Percentiles rank a stretch among this genome's conserved stretches.
These are phyloP conservation scores for Sparidentex hasta DNA, from an alignment of 2,797 vertebrate genomes.

Conservation along the genomic window DNA sequence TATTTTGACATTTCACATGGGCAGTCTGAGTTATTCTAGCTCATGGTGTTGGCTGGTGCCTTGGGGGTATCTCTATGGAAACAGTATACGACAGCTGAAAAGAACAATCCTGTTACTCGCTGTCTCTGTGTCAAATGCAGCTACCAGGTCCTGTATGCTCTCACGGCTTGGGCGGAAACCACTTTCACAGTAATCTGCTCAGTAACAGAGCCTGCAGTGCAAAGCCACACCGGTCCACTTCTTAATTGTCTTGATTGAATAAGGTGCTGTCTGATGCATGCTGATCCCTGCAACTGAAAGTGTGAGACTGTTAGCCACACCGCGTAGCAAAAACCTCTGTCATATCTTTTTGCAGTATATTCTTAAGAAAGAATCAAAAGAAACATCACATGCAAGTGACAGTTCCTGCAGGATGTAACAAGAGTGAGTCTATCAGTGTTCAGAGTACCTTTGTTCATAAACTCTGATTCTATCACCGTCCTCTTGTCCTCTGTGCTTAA, in stretches of 20 bases:
- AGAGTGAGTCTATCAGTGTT: not conserved
- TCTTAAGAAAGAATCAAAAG: slow-evolving; percentile 8
- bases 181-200: slow-evolving; percentile 67
- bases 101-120: slow-evolving; percentile 53
- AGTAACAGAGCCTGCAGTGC: slow-evolving; percentile 43
- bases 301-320: slow-evolving; percentile 35
- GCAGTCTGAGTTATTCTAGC: slow-evolving; percentile 31
- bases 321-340: not conserved
- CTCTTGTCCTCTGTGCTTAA: not conserved
- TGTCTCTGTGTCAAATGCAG: slow-evolving; percentile 44
- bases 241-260: slow-evolving; percentile 75
- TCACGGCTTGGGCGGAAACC: slow-evolving; percentile 40
- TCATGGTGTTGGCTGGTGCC: slow-evolving; percentile 28
- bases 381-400: not conserved
- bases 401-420: not conserved
- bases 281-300: slow-evolving; percentile 45
- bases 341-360: not conserved
- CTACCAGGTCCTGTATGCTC: slow-evolving; percentile 43
- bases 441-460: not conserved
- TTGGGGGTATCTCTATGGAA: slow-evolving; percentile 44
- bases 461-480: not conserved
- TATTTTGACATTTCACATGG: slow-evolving; percentile 40
- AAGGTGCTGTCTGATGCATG: slow-evolving; percentile 48
- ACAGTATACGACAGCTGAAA: slow-evolving; percentile 50
- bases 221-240: slow-evolving; percentile 57